Evolutionary conservation across 2,797 vertebrate species (phyloP), one percentile per base, ranked within the genome.

Genomic region (Sphaeramia orbicularis): DNA sequence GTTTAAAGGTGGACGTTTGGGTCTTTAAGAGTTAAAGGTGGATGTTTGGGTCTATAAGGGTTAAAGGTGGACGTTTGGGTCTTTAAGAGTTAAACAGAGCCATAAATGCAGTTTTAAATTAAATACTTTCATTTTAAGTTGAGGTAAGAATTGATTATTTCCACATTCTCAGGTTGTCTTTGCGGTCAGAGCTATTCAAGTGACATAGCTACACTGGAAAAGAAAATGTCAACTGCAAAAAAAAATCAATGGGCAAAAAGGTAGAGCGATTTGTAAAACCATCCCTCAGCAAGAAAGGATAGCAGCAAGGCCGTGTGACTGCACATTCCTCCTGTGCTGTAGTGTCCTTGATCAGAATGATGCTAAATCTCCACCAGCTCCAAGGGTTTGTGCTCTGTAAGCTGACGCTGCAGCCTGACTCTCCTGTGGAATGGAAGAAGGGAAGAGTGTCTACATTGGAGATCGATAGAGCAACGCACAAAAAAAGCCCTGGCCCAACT

Each of bases 321-420:
- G 35, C 41, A 50, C 57, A 47, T 49, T 44, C 63, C 58, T 42
- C 65, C 53, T 53, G 32, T 81, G 80, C 64, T 67, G 41, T 60
- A 62, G 51, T 72, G 76, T 84, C 74, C 74, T 82, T 85, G 74
- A 81, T 76, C 53, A 70, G 52, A 74, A 54, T 76, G 52, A 76
- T 45, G 55, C 40, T 72, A 78, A 85, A 81, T 80, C 64, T 52
- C 52, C 40, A 44, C 7, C 38, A 70, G 62, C 54, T 72, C 42
- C 15, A n/a, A 69, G 62, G 60, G 70, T 65, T 78, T 76, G 27
- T 68, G 53, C 69, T 70, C 49, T 61, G 15, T 45, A 55, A 80
- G 85, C 81, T 81, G 78, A 80, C 41, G 74, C 50, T 48, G 69
- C 70, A 73, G 61, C 54, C 65, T 67, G 59, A 50, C 50, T 75